These are phyloP conservation scores for Cherax destructor DNA, from an alignment of 1,140 invertebrate species.

Conservation along the genomic window DNA sequence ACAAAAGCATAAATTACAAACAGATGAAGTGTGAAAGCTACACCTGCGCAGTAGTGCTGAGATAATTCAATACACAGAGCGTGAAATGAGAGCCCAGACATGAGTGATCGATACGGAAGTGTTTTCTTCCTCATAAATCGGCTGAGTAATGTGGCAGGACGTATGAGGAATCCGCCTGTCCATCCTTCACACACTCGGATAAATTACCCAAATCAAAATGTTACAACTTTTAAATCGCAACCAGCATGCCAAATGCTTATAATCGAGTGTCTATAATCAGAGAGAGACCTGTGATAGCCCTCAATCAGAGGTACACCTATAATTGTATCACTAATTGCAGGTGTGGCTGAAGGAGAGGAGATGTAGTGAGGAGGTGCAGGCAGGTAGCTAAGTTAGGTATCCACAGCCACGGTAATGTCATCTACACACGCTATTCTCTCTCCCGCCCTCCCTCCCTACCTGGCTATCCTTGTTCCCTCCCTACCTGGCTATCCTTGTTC, in stretches of 20 bases:
- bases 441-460: neutral
- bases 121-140: neutral
- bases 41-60: neutral
- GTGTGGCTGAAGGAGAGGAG: neutral
- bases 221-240: neutral
- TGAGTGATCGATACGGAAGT: neutral
- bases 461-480: neutral
- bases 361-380: neutral
- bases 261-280: conserved; percentile 26
- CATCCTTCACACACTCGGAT: neutral
- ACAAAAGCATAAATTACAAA: no score
- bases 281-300: neutral
- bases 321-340: conserved; percentile 50
- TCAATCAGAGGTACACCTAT: conserved; percentile 43
- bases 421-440: conserved; percentile 11
- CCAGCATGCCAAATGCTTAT: conserved; percentile 22
- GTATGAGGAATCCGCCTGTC: neutral
- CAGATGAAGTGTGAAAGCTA: no score
- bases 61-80: neutral
- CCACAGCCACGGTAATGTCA: neutral
- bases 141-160: no score
- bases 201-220: neutral
- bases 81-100: neutral
- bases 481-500: neutral
- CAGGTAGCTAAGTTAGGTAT: conserved; percentile 13